Conservation (phyloP, 2,113 vertebrate species). For the Thymallus thymallus region DNA sequence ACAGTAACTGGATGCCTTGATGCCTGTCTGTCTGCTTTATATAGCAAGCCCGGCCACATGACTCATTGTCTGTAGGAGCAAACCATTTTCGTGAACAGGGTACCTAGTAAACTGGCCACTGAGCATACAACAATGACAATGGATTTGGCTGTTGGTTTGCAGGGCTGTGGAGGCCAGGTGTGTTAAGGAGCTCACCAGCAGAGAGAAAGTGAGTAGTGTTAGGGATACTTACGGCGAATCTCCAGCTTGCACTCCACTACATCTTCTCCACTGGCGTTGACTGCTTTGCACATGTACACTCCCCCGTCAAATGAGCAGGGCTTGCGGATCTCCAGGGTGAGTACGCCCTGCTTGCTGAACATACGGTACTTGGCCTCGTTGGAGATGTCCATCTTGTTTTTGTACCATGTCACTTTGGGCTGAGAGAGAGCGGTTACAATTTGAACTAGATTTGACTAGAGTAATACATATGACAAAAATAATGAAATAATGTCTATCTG, state of each 20-base stretch:
- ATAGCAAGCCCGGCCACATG: too few species aligned
- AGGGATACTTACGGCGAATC: constrained; percentile 82
- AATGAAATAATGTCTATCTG: too few species aligned
- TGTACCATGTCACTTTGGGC: constrained; percentile 92
- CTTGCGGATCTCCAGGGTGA: constrained; percentile 96
- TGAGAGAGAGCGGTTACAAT: constrained; percentile 30
- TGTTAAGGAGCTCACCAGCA: neutral
- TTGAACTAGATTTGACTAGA: neutral
- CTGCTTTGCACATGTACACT: constrained; percentile 87
- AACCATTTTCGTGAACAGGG: too few species aligned
- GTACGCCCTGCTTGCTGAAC: constrained; percentile 90
- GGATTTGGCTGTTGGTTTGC: neutral
- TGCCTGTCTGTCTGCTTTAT: too few species aligned
- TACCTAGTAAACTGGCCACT: too few species aligned
- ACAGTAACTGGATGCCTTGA: too few species aligned
- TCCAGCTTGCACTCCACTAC: constrained; percentile 92
- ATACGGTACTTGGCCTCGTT: constrained; percentile 90
- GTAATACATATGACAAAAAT: too few species aligned
- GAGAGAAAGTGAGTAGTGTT: neutral
- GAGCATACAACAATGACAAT: neutral
- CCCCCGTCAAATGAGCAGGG: constrained; percentile 88
- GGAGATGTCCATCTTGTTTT: constrained; percentile 92
- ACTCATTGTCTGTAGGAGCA: too few species aligned
- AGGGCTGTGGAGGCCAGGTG: neutral
- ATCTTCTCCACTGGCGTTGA: constrained; percentile 87